A percentile compares a stretch with the other conserved stretches of the same genome.
Conservation (phyloP, 2,888 invertebrate species). For the Cistogaster globosa region DNA sequence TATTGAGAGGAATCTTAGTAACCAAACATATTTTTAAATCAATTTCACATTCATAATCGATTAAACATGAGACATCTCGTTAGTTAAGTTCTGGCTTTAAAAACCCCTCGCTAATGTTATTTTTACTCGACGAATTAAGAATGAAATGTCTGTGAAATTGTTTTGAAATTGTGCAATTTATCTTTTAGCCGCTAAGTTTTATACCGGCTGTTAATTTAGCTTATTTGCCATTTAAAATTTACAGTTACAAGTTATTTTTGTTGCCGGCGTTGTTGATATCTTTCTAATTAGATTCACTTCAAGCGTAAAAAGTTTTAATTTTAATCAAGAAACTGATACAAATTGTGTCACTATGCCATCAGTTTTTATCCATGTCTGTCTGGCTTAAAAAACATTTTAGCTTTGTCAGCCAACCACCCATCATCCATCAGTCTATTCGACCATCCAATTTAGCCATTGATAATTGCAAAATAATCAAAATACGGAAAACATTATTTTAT, state of each 20-base stretch:
- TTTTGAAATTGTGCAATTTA: constrained; percentile 11
- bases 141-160: constrained; percentile 26
- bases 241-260: constrained; percentile 2
- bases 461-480: constrained; percentile 64
- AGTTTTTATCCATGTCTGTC: not conserved
- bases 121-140: not conserved
- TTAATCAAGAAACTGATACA: constrained; percentile 20
- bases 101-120: no score
- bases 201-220: no score
- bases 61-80: no score
- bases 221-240: constrained; percentile 27
- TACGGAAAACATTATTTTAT: constrained; percentile 53
- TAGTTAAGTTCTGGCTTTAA: no score
- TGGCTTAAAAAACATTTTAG: not conserved
- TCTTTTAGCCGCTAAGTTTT: not conserved
- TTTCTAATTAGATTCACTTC: constrained; percentile 16
- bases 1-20: no score
- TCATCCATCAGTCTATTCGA: not conserved
- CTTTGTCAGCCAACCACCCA: not conserved
- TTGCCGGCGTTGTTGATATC: not conserved
- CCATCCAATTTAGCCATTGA: constrained; percentile 34
- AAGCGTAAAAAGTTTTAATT: constrained; percentile 22
- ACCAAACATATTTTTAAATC: no score
- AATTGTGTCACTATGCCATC: constrained; percentile 44
- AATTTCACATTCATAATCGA: no score